Evolutionary conservation across 2,113 vertebrate species (phyloP).

Genomic region (Maccullochella peelii): DNA sequence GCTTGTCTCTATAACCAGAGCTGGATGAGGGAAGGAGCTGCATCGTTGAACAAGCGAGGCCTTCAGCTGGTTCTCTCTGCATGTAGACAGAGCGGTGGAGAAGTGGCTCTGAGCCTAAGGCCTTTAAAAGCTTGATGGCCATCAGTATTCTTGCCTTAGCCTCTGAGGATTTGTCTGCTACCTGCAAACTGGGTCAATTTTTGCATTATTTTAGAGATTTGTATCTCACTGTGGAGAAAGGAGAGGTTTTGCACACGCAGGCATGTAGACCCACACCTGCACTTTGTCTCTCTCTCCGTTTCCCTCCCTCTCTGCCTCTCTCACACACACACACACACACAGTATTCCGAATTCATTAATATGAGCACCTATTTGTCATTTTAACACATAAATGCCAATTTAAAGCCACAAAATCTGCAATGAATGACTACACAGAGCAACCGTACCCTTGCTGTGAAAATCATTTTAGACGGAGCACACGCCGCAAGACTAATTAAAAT

Average conservation of each 20-base stretch:
- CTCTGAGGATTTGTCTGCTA: conserved; percentile 81
- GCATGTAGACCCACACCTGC: conserved; percentile 70
- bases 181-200: conserved; percentile 86
- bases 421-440: conserved; percentile 45
- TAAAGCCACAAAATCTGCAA: conserved; percentile 58
- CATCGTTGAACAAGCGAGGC: conserved; percentile 50
- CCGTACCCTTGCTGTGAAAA: conserved; percentile 53
- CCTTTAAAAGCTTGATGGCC: conserved; percentile 78
- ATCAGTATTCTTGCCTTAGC: conserved; percentile 80
- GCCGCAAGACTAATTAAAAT: conserved; percentile 75
- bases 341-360: conserved; percentile 58
- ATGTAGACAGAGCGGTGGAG: conserved; percentile 43
- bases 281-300: conserved; percentile 45
- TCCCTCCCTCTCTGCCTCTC: neutral
- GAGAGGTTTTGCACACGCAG: conserved; percentile 66
- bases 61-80: conserved; percentile 45
- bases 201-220: conserved; percentile 85
- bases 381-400: conserved; percentile 67
- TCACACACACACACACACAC: conserved; percentile 19
- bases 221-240: conserved; percentile 67
- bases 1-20: conserved; percentile 49
- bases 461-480: conserved; percentile 51
- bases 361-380: conserved; percentile 62
- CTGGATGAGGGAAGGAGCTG: conserved; percentile 36
- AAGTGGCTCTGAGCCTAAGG: conserved; percentile 69